Base-by-base conservation (phyloP, 2,888 invertebrate genomes). In the Caenorhabditis doughertyi region DNA sequence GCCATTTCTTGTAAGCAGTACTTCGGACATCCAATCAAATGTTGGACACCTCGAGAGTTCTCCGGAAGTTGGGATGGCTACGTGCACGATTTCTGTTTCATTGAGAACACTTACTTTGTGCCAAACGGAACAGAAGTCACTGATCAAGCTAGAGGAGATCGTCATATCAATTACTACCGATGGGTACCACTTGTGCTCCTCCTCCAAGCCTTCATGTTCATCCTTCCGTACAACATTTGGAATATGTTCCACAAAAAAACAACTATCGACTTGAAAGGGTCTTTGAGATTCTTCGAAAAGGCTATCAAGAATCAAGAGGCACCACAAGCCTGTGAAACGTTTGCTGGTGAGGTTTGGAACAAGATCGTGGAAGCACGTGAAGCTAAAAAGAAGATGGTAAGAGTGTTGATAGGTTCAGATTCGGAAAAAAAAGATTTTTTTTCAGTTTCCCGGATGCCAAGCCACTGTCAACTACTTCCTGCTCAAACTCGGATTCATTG, bases 1-100 rank as follows among this genome's bases (percentile, higher is more conserved):
- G 82, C 79, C 25, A 79, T 82, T 39, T 77, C 79, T 7, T 77
- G 82, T 64, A 77, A 82, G 25, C 82, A 82, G 29, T 79, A 79
- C 42, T 79, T 82, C 21, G 82, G 82, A 21, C 79, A 82, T 4
- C 82, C 82, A 3, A 56, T 82, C 32, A 82, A 79, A 44, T 82
- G 82, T 25, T 82, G 82, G 82, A 79, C 79, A 21, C 82, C 82
- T 18, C 73, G 73, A 23, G 79, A 77, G 53, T 82, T 79, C 44
- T 79, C 79, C 29, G 77, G 82, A 1, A 82, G 82, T 73, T 82
- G 82, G 82, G 79, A 82, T 42, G 73, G 79, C 7, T 82, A 82
- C 49, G 79, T 79, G 29, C 79, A 82, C 25, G 82, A 82, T 18
- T 82, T 64, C 53, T 82, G 82, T 58, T 82, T 82, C 32, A 82